These are phyloP conservation scores for Diphyllodes magnificus DNA, from an alignment of 2,113 vertebrate species.

Conservation along the genomic window DNA sequence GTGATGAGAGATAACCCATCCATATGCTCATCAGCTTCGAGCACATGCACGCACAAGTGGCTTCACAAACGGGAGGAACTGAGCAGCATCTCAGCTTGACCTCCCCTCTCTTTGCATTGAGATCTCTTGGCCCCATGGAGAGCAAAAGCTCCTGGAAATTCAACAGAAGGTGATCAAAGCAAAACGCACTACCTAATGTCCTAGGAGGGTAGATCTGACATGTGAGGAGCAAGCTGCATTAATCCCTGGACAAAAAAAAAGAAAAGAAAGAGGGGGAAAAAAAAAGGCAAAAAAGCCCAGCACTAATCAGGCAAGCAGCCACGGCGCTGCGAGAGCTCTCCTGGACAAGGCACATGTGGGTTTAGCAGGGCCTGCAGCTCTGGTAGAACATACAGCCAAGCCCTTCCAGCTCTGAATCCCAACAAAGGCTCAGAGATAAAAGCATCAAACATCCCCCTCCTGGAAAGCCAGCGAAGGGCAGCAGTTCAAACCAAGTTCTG, in stretches of 20 bases:
- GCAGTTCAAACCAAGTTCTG: conserved; percentile 56
- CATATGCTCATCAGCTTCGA: conserved; percentile 24
- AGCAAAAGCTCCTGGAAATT: conserved; percentile 57
- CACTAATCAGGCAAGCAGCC: conserved; percentile 45
- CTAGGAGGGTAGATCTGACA: conserved; percentile 53
- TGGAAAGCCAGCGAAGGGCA: conserved; percentile 56
- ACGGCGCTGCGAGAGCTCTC: neutral
- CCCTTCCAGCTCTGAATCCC: conserved; percentile 45
- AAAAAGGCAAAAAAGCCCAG: neutral
- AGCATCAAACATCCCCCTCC: conserved; percentile 56
- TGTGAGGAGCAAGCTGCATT: conserved; percentile 28
- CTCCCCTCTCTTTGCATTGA: conserved; percentile 35
- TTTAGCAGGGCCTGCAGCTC: conserved; percentile 48
- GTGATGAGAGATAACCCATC: conserved; percentile 53
- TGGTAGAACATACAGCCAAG: conserved; percentile 37
- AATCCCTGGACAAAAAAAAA: conserved; percentile 37
- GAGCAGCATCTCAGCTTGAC: conserved; percentile 46
- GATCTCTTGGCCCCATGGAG: conserved; percentile 42
- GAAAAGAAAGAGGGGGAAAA: neutral
- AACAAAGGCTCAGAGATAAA: conserved; percentile 57
- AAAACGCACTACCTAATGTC: conserved; percentile 37
- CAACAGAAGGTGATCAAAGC: conserved; percentile 58
- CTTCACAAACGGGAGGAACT: neutral
- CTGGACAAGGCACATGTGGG: conserved; percentile 32
- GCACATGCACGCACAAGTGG: conserved; percentile 29